Percentiles rank a stretch among this genome's conserved stretches.
These are phyloP conservation scores for Gallinago paraguaiae DNA, from an alignment of 2,113 vertebrate species.

Conservation along the genomic window DNA sequence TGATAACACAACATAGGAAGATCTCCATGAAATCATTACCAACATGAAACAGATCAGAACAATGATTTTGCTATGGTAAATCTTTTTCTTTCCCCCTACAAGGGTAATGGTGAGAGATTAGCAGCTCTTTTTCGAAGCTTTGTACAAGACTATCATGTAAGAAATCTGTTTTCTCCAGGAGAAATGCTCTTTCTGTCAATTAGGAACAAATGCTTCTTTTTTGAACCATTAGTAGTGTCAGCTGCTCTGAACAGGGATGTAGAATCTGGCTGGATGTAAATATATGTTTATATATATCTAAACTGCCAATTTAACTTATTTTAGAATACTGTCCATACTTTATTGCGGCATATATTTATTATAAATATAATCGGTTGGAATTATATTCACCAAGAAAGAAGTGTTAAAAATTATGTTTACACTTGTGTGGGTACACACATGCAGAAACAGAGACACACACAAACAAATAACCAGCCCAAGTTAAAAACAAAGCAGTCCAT, in stretches of 20 bases:
- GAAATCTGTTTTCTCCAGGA: not conserved
- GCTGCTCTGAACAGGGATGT: not conserved
- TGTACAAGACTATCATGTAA: not conserved
- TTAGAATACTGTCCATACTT: not conserved
- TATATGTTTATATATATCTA: no score
- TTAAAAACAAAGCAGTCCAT: not conserved
- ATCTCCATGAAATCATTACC: not conserved
- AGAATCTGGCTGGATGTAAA: not conserved
- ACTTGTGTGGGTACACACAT: not conserved
- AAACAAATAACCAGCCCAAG: not conserved
- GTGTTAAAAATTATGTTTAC: not conserved
- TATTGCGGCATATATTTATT: not conserved
- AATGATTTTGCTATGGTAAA: not conserved
- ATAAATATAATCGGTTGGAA: not conserved
- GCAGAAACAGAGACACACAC: not conserved
- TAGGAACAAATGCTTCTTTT: not conserved
- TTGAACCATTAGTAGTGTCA: not conserved
- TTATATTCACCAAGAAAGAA: not conserved
- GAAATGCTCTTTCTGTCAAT: not conserved
- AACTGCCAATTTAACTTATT: not conserved
- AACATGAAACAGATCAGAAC: not conserved
- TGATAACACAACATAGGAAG: constrained; percentile 53
- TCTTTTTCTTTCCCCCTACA: not conserved
- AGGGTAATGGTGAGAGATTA: not conserved
- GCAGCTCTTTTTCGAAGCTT: not conserved